phyloP scores from a whole-genome alignment of 2,888 invertebrate species.

The Campoplex nolae region DNA sequence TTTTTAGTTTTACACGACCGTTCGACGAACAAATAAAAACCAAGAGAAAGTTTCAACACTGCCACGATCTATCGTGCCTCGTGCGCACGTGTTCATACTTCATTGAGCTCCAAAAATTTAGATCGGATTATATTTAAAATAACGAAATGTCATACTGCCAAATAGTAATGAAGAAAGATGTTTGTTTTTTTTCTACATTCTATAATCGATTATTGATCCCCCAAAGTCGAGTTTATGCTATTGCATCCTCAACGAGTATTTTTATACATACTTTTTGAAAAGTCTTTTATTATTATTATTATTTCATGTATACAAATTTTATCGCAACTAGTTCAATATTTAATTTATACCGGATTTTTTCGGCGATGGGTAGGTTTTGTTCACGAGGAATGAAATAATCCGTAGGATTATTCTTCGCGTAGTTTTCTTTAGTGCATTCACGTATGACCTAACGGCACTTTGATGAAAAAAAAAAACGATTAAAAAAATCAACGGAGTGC shows the following conservation, averaged over 20 bases:
- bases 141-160: conserved; percentile 61
- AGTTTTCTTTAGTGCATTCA: conserved; percentile 44
- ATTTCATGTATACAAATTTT: conserved; percentile 42
- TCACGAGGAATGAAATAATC: conserved; percentile 7
- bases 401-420: conserved; percentile 13
- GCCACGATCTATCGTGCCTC: conserved; percentile 2
- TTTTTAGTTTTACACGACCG: conserved; percentile 3
- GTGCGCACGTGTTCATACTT: background rate
- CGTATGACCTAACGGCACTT: conserved; percentile 41
- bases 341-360: conserved; percentile 63
- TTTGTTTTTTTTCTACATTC: conserved; percentile 59
- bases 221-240: conserved; percentile 55
- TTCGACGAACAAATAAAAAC: conserved; percentile 12
- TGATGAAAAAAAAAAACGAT: conserved; percentile 23
- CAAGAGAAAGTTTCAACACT: background rate
- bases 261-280: conserved; percentile 55
- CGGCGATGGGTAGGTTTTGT: conserved; percentile 21
- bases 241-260: conserved; percentile 64
- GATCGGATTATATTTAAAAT: conserved; percentile 18
- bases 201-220: conserved; percentile 29
- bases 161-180: conserved; percentile 52
- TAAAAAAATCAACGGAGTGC: conserved; percentile 55
- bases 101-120: background rate
- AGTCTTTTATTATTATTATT: conserved; percentile 36
- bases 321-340: conserved; percentile 68